Percentiles rank a stretch among this genome's conserved stretches.
Conservation (phyloP, 2,888 invertebrate genomes). For the Idaea straminata region DNA sequence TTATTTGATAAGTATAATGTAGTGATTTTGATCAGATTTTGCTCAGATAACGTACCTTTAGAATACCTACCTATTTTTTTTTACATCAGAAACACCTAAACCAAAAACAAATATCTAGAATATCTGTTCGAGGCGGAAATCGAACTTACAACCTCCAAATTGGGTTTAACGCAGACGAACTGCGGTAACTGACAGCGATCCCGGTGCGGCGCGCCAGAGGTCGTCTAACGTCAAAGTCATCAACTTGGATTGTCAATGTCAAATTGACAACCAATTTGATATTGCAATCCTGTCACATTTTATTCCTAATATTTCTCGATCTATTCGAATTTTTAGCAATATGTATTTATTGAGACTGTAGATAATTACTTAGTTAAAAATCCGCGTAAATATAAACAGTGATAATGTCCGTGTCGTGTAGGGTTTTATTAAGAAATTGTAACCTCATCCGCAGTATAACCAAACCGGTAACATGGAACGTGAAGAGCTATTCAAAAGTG, state of each 20-base stretch:
- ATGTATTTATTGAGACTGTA: background rate
- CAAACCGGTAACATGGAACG: slow-evolving; percentile 60
- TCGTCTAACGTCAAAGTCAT: too few relatives aligned
- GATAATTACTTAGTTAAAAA: background rate
- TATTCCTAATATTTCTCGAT: slow-evolving; percentile 10
- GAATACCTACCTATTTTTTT: too few relatives aligned
- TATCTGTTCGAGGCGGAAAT: too few relatives aligned
- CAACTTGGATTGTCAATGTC: slow-evolving; percentile 4
- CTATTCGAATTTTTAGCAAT: slow-evolving; percentile 14
- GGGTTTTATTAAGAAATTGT: slow-evolving; percentile 53
- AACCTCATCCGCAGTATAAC: slow-evolving; percentile 48
- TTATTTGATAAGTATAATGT: too few relatives aligned
- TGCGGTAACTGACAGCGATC: too few relatives aligned
- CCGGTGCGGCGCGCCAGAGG: too few relatives aligned
- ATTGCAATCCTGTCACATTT: background rate
- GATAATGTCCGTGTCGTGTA: slow-evolving; percentile 61
- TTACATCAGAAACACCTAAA: too few relatives aligned
- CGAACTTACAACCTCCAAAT: too few relatives aligned
- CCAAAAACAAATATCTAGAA: too few relatives aligned
- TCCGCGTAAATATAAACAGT: slow-evolving; percentile 4
- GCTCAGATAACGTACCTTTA: too few relatives aligned
- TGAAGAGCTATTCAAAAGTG: slow-evolving; percentile 44
- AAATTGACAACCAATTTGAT: background rate
- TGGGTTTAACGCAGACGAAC: too few relatives aligned
- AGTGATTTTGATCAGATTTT: too few relatives aligned